Percentiles rank a stretch among this genome's conserved stretches.
Conservation (phyloP, 2,113 vertebrate genomes). For the Charadrius vociferus region DNA sequence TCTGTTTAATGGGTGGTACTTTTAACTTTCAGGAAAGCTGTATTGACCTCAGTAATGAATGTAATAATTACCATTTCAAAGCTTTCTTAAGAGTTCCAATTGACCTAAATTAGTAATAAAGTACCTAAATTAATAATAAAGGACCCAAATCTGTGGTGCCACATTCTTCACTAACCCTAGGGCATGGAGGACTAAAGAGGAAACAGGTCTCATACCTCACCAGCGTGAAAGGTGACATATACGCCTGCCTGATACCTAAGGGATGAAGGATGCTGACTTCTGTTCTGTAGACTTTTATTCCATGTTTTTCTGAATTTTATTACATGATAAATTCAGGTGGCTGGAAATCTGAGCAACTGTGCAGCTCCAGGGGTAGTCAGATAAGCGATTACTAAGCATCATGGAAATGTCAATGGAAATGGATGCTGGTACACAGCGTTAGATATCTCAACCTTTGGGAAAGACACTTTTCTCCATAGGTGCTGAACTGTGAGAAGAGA, state of each 20-base stretch:
- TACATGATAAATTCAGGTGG: neutral
- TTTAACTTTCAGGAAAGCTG: neutral
- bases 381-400: neutral
- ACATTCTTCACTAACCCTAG: neutral
- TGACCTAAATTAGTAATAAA: conserved; percentile 26
- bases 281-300: neutral
- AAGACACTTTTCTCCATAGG: neutral
- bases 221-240: neutral
- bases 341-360: neutral
- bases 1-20: neutral
- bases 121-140: conserved; percentile 8
- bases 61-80: conserved; percentile 17
- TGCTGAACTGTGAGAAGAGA: neutral
- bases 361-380: neutral
- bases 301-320: neutral
- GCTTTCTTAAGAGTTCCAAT: neutral
- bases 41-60: neutral
- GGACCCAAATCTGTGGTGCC: neutral
- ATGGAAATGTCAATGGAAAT: neutral
- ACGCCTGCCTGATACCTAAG: neutral
- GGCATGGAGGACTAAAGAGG: neutral
- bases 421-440: neutral
- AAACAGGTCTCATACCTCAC: neutral
- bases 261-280: neutral
- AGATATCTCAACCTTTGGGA: neutral